These are phyloP conservation scores for Crioceris asparagi DNA, from an alignment of 2,888 invertebrate genomes.

Conservation along the genomic window DNA sequence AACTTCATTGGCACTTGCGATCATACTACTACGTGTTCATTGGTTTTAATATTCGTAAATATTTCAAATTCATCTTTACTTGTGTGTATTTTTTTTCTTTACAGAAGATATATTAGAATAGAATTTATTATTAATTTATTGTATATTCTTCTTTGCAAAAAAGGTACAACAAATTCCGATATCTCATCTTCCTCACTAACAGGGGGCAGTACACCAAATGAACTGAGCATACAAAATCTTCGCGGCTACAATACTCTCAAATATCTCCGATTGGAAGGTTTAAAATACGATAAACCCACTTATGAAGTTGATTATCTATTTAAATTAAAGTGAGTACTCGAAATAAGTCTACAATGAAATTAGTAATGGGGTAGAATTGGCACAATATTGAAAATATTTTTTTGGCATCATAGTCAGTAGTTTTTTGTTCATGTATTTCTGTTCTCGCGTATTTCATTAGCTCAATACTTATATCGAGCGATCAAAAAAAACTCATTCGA, in stretches of 20 bases:
- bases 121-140: background rate
- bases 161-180: constrained; percentile 43
- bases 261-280: constrained; percentile 42
- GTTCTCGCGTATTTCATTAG: no score
- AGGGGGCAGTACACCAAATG: constrained; percentile 39
- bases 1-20: no score
- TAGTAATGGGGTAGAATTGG: no score
- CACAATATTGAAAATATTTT: background rate
- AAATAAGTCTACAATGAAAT: no score
- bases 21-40: no score
- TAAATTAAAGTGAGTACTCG: no score
- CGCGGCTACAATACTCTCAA: constrained; percentile 66
- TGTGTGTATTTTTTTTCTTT: no score
- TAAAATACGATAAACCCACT: constrained; percentile 18
- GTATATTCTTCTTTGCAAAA: constrained; percentile 11
- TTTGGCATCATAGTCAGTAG: background rate
- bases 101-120: background rate
- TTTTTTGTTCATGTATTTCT: no score
- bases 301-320: constrained; percentile 20
- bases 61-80: background rate
- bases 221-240: constrained; percentile 63
- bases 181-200: constrained; percentile 42
- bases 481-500: no score
- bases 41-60: no score
- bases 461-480: no score